Conservation (phyloP, 2,113 vertebrate genomes). For the Salvelinus fontinalis region DNA sequence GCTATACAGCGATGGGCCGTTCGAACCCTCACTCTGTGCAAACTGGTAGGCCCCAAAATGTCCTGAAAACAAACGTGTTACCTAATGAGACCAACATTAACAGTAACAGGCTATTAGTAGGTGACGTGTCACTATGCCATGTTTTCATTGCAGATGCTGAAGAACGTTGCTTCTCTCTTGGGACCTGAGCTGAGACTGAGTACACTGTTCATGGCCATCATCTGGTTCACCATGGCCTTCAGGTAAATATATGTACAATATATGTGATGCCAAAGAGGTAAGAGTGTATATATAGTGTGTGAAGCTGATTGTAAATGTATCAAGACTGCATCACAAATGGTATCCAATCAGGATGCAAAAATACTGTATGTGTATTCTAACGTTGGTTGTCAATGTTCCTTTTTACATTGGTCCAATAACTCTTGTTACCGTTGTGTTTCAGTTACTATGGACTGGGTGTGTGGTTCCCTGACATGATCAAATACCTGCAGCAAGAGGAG, state of each 20-base stretch:
- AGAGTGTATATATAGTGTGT: no score
- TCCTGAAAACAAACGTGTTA: background rate
- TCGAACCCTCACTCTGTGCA: slow-evolving; percentile 82
- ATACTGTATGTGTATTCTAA: no score
- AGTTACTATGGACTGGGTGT: slow-evolving; percentile 95
- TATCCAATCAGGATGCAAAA: no score
- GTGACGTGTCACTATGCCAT: no score
- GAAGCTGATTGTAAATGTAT: no score
- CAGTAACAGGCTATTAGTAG: no score
- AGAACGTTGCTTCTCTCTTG: slow-evolving; percentile 84
- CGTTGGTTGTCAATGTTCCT: background rate
- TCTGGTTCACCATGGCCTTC: slow-evolving; percentile 97
- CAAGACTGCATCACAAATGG: no score
- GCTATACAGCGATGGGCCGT: slow-evolving; percentile 90
- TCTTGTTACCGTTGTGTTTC: slow-evolving; percentile 28
- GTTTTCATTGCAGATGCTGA: slow-evolving; percentile 78
- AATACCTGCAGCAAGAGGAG: slow-evolving; percentile 87
- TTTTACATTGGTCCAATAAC: background rate
- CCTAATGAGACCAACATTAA: background rate
- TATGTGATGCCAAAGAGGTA: no score
- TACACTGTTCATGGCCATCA: slow-evolving; percentile 89
- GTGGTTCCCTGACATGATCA: slow-evolving; percentile 99
- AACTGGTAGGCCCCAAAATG: slow-evolving; percentile 77
- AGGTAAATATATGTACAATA: slow-evolving; percentile 70
- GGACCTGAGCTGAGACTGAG: slow-evolving; percentile 84